A percentile compares a stretch with the other conserved stretches of the same genome.
Conservation (phyloP, 2,113 vertebrate genomes). For the Oreocharis arfaki region DNA sequence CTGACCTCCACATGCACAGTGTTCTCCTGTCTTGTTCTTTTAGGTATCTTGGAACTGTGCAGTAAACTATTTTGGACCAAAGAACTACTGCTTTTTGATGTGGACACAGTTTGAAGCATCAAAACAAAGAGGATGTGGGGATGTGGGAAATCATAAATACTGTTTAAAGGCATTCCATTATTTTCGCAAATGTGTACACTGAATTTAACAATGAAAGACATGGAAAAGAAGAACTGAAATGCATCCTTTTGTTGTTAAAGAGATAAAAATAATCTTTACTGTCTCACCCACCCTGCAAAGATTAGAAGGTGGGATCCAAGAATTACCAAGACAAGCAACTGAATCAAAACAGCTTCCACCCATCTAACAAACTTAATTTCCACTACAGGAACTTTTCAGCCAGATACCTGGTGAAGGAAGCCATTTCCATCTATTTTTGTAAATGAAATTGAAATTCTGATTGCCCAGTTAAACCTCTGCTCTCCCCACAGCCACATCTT, state of each 20-base stretch:
- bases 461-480: not conserved
- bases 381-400: not conserved
- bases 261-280: not conserved
- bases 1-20: not conserved
- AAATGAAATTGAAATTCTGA: not conserved
- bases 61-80: not conserved
- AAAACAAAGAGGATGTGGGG: not conserved
- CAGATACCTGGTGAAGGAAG: not conserved
- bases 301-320: not conserved
- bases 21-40: not conserved
- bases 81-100: not conserved
- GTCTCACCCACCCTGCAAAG: not conserved
- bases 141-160: not conserved
- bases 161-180: not conserved
- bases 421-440: not conserved
- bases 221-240: not conserved
- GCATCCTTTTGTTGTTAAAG: not conserved
- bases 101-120: rapidly evolving
- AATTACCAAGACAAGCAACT: not conserved
- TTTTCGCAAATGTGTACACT: not conserved
- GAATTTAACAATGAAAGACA: not conserved
- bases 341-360: not conserved
- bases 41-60: not conserved
- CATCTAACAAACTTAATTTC: not conserved
- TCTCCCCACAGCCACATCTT: not conserved